These are phyloP conservation scores for Globodera ellingtonae DNA, from an alignment of 1,140 invertebrate genomes.

Conservation along the genomic window DNA sequence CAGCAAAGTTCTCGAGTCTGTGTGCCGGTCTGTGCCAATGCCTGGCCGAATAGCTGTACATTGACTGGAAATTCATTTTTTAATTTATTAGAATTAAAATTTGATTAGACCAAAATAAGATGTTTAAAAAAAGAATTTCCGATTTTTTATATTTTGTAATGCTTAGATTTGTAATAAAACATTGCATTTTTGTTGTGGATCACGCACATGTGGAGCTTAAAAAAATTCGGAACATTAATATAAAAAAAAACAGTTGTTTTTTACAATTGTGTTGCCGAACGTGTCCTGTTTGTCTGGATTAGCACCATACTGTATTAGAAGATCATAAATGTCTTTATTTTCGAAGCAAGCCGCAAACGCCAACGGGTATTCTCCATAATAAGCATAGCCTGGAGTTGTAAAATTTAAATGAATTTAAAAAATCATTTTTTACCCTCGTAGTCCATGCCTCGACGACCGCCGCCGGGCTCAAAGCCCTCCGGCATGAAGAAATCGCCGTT, in stretches of 20 bases:
- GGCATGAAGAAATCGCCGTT: slow-evolving; percentile 75
- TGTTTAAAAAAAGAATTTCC: too few species aligned
- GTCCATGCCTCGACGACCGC: slow-evolving; percentile 78
- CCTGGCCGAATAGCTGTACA: slow-evolving; percentile 94
- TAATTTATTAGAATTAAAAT: too few species aligned
- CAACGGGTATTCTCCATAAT: slow-evolving; percentile 81
- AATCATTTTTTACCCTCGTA: slow-evolving; percentile 75
- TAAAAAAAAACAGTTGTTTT: slow-evolving; percentile 69
- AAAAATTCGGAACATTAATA: neutral
- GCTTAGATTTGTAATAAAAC: slow-evolving; percentile 48
- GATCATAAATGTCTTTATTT: slow-evolving; percentile 94
- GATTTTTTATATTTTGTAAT: too few species aligned
- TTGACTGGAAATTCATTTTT: slow-evolving; percentile 74
- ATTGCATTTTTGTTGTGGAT: slow-evolving; percentile 89
- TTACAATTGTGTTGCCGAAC: slow-evolving; percentile 74
- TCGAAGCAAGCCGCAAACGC: slow-evolving; percentile 94
- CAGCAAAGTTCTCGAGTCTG: slow-evolving; percentile 83
- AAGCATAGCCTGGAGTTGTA: slow-evolving; percentile 57
- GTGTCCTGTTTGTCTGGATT: slow-evolving; percentile 86
- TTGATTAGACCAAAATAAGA: too few species aligned
- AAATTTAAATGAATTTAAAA: slow-evolving; percentile 7
- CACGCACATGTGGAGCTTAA: slow-evolving; percentile 88
- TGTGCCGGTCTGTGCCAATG: slow-evolving; percentile 89
- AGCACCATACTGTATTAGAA: slow-evolving; percentile 78
- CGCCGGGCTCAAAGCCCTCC: slow-evolving; percentile 78